phyloP scores from a whole-genome alignment of 2,113 vertebrate species.

The Zosterops lateralis region DNA sequence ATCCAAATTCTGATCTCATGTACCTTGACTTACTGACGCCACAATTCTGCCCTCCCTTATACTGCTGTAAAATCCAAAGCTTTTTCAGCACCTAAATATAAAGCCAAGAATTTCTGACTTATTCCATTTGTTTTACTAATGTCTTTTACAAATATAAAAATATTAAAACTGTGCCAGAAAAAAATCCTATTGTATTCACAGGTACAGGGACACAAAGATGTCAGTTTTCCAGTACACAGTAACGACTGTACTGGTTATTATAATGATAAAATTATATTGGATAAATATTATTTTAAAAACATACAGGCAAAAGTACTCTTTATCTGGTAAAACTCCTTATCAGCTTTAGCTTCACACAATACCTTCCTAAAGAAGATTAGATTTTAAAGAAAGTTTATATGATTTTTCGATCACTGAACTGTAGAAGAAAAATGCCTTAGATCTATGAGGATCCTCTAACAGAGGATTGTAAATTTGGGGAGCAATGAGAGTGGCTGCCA shows the following conservation, averaged over 20 bases:
- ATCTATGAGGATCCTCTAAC: background rate
- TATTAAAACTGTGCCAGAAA: background rate
- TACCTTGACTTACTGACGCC: background rate
- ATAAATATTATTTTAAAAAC: background rate
- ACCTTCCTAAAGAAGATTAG: background rate
- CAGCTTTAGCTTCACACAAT: background rate
- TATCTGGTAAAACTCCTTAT: background rate
- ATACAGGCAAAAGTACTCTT: background rate
- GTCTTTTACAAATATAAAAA: background rate
- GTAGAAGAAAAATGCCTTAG: background rate
- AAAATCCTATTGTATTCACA: background rate
- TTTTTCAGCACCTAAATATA: background rate
- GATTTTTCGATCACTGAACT: background rate
- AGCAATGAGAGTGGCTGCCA: background rate
- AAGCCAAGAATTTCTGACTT: slow-evolving; percentile 28
- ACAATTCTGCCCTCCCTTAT: background rate
- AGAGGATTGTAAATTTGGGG: background rate
- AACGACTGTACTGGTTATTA: background rate
- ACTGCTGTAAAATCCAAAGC: background rate
- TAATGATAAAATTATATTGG: background rate
- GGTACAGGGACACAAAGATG: background rate
- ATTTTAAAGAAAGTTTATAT: background rate
- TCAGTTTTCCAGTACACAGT: background rate
- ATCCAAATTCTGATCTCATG: slow-evolving; percentile 51
- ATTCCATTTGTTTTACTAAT: slow-evolving; percentile 14